These are phyloP conservation scores for Eurytoma californica DNA, from an alignment of 2,888 invertebrate genomes.

Conservation along the genomic window DNA sequence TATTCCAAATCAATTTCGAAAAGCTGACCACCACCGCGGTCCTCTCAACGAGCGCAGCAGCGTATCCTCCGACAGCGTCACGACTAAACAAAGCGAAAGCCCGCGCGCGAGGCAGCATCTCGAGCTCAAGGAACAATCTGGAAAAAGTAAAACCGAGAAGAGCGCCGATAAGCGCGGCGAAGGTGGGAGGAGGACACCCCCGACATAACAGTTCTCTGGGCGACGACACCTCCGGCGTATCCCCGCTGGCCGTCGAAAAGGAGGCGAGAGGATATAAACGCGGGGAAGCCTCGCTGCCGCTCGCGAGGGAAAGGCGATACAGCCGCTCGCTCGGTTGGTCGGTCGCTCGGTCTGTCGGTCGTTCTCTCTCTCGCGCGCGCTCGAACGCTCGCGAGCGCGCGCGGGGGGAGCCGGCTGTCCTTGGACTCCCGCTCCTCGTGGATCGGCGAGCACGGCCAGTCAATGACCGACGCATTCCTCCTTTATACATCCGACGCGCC, in stretches of 20 bases:
- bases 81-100: too few relatives aligned
- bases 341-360: slow-evolving; percentile 58
- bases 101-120: too few relatives aligned
- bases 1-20: too few relatives aligned
- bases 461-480: slow-evolving; percentile 70
- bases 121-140: too few relatives aligned
- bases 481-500: slow-evolving; percentile 8
- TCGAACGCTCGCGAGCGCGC: neutral
- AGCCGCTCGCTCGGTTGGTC: slow-evolving; percentile 60
- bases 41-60: too few relatives aligned
- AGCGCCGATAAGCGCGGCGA: neutral
- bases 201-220: neutral
- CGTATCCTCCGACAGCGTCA: too few relatives aligned
- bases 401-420: slow-evolving; percentile 69
- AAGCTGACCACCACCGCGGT: too few relatives aligned
- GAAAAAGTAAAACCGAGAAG: too few relatives aligned
- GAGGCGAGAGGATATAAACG: neutral
- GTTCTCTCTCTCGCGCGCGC: slow-evolving; percentile 13
- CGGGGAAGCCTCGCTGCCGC: slow-evolving; percentile 21
- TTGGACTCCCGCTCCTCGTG: slow-evolving; percentile 70
- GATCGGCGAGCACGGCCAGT: slow-evolving; percentile 73
- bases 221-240: neutral
- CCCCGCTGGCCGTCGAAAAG: too few relatives aligned
- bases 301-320: slow-evolving; percentile 34
- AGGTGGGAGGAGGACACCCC: neutral